A percentile compares a stretch with the other conserved stretches of the same genome.
These are phyloP conservation scores for Stenopsyche tienmushanensis DNA, from an alignment of 1,140 invertebrate genomes.

Conservation along the genomic window DNA sequence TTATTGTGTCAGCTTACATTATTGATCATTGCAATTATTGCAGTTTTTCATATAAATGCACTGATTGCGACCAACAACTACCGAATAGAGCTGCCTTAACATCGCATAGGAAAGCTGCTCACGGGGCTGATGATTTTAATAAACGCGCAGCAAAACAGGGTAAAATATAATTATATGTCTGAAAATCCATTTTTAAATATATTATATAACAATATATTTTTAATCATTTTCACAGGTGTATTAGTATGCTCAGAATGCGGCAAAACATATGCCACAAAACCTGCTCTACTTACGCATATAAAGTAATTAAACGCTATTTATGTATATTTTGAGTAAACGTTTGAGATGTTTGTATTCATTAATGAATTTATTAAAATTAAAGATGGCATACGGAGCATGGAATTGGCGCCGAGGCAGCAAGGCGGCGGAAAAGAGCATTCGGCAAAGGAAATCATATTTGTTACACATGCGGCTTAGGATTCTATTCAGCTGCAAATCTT, in stretches of 20 bases:
- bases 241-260: slow-evolving; percentile 21
- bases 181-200: not conserved
- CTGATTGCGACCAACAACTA: slow-evolving; percentile 7
- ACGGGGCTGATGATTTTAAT: not conserved
- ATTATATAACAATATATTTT: too few relatives aligned
- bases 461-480: slow-evolving; percentile 17
- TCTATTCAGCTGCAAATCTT: slow-evolving; percentile 25
- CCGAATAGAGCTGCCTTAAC: slow-evolving; percentile 19
- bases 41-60: slow-evolving; percentile 20
- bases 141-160: not conserved
- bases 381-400: slow-evolving; percentile 25
- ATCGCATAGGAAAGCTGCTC: slow-evolving; percentile 13
- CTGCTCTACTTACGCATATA: slow-evolving; percentile 19
- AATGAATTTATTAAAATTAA: not conserved
- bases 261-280: slow-evolving; percentile 25
- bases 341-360: not conserved
- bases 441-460: slow-evolving; percentile 23
- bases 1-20: not conserved
- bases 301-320: slow-evolving; percentile 7
- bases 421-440: slow-evolving; percentile 12
- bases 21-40: not conserved
- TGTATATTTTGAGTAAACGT: not conserved
- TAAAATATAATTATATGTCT: not conserved
- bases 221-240: slow-evolving; percentile 3
- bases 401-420: slow-evolving; percentile 10